Evolutionary conservation across 2,797 vertebrate genomes (phyloP).

Genomic region (Lepus oiostolus): DNA sequence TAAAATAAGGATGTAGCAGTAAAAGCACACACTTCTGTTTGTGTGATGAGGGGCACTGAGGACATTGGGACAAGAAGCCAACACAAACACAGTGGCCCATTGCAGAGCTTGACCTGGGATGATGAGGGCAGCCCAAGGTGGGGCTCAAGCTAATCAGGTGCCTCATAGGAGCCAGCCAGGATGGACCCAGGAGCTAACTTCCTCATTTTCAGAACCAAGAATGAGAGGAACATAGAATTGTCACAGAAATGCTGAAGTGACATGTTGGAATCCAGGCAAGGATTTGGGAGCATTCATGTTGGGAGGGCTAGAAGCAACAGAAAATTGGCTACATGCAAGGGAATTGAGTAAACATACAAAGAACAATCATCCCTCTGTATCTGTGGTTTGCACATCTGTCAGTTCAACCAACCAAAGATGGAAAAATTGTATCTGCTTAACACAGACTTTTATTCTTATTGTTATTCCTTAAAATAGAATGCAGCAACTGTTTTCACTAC

Average conservation of each 20-base stretch:
- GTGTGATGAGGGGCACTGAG: neutral
- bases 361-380: too few relatives aligned
- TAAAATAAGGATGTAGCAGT: neutral
- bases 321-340: neutral
- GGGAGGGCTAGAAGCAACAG: neutral
- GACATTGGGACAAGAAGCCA: neutral
- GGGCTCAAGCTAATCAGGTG: neutral
- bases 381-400: too few relatives aligned
- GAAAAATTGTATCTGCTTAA: too few relatives aligned
- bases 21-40: neutral
- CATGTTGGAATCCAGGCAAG: neutral
- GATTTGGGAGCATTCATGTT: neutral
- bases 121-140: neutral
- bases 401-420: too few relatives aligned
- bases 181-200: neutral
- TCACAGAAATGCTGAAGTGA: neutral
- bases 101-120: neutral
- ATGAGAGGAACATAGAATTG: neutral
- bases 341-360: neutral
- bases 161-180: neutral
- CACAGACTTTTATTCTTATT: too few relatives aligned
- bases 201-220: neutral
- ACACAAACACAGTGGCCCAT: neutral
- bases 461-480: too few relatives aligned
- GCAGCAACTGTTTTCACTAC: too few relatives aligned